Percentiles rank a stretch among this genome's conserved stretches.
Conservation (phyloP, 2,888 invertebrate species). For the Mellilla xanthometata region DNA sequence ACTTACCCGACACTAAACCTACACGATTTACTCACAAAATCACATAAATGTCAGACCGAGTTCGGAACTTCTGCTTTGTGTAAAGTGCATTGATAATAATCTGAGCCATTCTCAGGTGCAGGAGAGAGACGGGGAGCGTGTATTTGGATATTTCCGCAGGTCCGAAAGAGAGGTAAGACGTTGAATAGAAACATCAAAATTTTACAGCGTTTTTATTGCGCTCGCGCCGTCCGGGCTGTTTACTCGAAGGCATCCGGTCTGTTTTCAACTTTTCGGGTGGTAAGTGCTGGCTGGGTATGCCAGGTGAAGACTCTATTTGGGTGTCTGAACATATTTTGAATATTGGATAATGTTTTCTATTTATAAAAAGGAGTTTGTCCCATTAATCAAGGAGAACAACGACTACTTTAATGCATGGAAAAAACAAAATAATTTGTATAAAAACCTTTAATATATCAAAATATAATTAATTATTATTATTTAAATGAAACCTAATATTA, state of each 20-base stretch:
- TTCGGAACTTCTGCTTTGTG: conserved; percentile 79
- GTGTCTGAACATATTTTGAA: conserved; percentile 32
- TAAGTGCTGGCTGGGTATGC: conserved; percentile 28
- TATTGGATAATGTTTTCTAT: conserved; percentile 30
- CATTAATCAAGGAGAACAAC: no score
- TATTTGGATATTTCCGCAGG: not conserved
- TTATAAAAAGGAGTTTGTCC: conserved; percentile 37
- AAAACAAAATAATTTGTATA: no score
- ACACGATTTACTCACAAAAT: conserved; percentile 77
- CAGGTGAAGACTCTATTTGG: conserved; percentile 39
- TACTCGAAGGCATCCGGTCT: conserved; percentile 70
- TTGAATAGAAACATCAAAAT: conserved; percentile 82
- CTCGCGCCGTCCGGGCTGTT: conserved; percentile 65
- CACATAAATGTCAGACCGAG: conserved; percentile 75
- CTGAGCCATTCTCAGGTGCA: conserved; percentile 65
- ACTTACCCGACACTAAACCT: conserved; percentile 72
- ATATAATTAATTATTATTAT: no score
- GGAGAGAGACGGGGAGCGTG: conserved; percentile 42
- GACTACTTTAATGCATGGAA: no score
- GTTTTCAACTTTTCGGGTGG: conserved; percentile 50
- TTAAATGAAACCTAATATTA: no score
- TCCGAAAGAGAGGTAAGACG: conserved; percentile 43
- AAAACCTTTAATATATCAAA: no score
- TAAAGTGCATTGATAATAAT: conserved; percentile 83
- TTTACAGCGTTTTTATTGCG: conserved; percentile 81